Evolutionary conservation across 2,797 vertebrate species (phyloP).

Genomic region (Tadarida brasiliensis): DNA sequence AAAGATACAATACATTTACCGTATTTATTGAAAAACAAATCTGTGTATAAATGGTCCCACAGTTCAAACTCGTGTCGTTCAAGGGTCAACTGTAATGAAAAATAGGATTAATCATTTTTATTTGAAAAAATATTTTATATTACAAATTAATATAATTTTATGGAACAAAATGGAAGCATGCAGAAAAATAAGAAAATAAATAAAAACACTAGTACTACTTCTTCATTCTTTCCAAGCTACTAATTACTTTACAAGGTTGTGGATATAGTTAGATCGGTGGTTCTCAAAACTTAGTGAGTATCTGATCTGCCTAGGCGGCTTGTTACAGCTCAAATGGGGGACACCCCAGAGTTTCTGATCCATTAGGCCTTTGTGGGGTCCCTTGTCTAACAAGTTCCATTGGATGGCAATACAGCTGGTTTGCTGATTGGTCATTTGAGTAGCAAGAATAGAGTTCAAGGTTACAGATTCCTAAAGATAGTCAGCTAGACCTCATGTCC

Average conservation of each 20-base stretch:
- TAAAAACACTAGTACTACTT: neutral
- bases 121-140: constrained; percentile 26
- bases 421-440: neutral
- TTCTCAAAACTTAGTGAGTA: neutral
- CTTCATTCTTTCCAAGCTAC: neutral
- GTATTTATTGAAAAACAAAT: neutral
- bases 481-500: neutral
- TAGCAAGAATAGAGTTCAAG: neutral
- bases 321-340: neutral
- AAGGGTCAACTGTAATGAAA: neutral
- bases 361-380: neutral
- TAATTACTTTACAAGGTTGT: neutral
- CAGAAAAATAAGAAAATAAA: neutral
- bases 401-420: neutral
- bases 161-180: neutral
- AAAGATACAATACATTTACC: neutral
- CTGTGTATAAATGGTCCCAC: neutral
- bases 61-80: neutral
- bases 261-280: neutral
- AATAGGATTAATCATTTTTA: neutral
- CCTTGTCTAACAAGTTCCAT: neutral
- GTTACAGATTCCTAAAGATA: neutral
- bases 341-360: neutral
- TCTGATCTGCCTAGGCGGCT: neutral
- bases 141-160: neutral